Conservation (phyloP, 64 coral and sea anemone species). For the Montipora efflorescens region DNA sequence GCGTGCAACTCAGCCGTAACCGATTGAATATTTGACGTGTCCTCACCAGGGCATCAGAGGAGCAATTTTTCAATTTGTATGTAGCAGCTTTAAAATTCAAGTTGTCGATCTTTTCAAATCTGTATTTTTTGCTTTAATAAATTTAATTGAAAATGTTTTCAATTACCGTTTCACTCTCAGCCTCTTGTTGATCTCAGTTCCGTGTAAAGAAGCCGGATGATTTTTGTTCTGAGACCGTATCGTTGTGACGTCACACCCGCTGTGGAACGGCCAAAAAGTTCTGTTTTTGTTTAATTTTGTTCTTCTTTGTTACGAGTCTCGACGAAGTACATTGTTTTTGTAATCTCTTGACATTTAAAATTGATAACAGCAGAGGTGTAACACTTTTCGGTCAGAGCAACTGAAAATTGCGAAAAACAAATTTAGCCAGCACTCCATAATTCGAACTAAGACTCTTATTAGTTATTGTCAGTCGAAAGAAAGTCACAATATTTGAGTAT, state of each 20-base stretch:
- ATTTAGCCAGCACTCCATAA: background rate
- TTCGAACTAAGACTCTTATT: background rate
- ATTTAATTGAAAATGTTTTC: conserved; percentile 13
- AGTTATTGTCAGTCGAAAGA: no score
- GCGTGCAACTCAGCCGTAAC: background rate
- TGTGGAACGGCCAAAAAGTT: conserved; percentile 4
- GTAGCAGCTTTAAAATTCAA: background rate
- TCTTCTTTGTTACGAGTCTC: background rate
- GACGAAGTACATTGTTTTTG: conserved; percentile 2
- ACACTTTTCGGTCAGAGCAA: background rate
- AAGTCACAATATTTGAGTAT: no score
- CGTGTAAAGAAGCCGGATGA: conserved; percentile 5
- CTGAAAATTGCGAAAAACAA: no score
- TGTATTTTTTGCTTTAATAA: conserved; percentile 7
- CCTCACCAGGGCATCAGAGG: no score
- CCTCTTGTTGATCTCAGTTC: background rate
- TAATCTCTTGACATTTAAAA: background rate
- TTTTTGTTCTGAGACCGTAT: background rate
- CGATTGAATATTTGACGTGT: background rate
- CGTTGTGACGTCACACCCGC: background rate
- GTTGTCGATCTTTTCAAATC: background rate
- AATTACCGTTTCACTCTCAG: conserved; percentile 15
- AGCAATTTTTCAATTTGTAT: background rate
- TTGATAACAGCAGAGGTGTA: conserved; percentile 33
- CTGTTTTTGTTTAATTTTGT: background rate